phyloP scores from a whole-genome alignment of 2,797 vertebrate species.

The Gymnothorax javanicus region DNA sequence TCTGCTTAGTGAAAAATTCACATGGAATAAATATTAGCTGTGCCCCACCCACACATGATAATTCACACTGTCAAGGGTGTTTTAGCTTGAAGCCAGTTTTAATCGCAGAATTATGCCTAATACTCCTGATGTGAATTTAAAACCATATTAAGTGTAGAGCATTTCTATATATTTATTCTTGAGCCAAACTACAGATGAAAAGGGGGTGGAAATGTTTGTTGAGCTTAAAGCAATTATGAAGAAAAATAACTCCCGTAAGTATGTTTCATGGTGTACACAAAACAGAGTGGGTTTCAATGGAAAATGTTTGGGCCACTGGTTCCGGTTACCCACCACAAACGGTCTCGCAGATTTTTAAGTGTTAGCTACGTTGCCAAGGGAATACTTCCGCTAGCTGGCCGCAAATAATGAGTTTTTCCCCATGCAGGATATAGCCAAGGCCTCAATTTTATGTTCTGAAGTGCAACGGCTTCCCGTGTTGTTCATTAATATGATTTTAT shows the following conservation, averaged over 20 bases:
- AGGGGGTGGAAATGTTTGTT: not conserved
- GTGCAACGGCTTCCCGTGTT: not conserved
- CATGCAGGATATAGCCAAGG: conserved; percentile 7
- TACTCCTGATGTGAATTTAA: not conserved
- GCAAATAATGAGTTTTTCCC: conserved; percentile 64
- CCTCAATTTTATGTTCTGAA: not conserved
- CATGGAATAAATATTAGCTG: conserved; percentile 21
- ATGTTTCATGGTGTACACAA: not conserved
- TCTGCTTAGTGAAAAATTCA: conserved; percentile 39
- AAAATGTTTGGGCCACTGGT: conserved; percentile 11
- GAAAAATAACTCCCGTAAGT: not conserved
- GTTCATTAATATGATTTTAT: conserved; percentile 5
- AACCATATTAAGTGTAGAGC: not conserved
- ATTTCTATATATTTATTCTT: not conserved
- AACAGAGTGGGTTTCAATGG: not conserved
- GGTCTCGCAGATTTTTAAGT: conserved; percentile 60
- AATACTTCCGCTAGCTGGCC: conserved; percentile 71
- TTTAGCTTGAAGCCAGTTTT: not conserved
- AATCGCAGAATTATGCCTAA: not conserved
- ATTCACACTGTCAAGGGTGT: not conserved
- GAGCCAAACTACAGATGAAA: not conserved
- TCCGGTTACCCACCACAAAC: conserved; percentile 50
- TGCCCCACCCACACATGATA: not conserved
- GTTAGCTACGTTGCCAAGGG: conserved; percentile 71
- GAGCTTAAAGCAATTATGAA: conserved; percentile 22